Evolutionary conservation across 2,113 vertebrate species (phyloP).

Genomic region (Lonchura striata): DNA sequence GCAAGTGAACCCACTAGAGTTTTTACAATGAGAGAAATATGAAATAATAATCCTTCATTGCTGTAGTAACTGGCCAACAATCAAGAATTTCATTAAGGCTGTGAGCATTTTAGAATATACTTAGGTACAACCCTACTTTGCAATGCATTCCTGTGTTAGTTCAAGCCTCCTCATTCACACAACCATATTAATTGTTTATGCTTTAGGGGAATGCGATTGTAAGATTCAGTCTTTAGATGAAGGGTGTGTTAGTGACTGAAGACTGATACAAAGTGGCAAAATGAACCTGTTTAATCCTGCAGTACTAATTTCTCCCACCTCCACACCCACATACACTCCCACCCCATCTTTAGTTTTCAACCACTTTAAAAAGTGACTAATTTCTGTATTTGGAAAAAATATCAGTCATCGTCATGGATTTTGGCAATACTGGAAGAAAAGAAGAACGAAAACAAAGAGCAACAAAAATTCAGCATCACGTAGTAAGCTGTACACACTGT

Average conservation of each 20-base stretch:
- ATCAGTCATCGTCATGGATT: background rate
- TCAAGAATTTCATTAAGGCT: background rate
- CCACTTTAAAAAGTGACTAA: background rate
- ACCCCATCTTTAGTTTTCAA: background rate
- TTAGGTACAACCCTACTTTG: background rate
- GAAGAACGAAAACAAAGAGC: background rate
- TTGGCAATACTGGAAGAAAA: background rate
- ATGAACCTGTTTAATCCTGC: background rate
- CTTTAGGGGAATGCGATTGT: background rate
- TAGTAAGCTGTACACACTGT: background rate
- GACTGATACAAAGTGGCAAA: background rate
- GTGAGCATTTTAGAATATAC: background rate
- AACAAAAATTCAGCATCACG: background rate
- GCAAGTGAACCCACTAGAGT: background rate
- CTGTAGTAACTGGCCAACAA: background rate
- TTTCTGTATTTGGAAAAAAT: background rate
- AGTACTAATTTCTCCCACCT: background rate
- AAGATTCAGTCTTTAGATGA: background rate
- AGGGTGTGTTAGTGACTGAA: background rate
- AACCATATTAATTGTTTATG: background rate
- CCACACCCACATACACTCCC: no score
- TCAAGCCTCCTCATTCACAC: background rate
- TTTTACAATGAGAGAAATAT: background rate
- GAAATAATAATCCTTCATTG: background rate
- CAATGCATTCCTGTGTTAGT: background rate